Percentiles rank a stretch among this genome's conserved stretches.
These are phyloP conservation scores for Cyprinodon variegatus DNA, from an alignment of 2,113 vertebrate genomes.

Conservation along the genomic window DNA sequence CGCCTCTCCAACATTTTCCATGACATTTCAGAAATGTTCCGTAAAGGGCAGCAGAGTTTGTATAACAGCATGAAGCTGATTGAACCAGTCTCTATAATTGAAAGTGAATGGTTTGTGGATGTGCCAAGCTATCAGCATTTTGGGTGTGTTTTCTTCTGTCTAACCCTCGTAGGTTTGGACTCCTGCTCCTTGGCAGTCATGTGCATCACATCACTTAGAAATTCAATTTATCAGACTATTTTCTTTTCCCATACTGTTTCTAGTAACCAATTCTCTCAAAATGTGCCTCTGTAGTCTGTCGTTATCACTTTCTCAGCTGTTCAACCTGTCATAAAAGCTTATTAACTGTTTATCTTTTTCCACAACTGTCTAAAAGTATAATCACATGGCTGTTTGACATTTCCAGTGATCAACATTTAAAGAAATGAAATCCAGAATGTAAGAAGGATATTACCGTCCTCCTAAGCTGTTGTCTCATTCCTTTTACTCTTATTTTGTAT, in stretches of 20 bases:
- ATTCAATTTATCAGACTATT: background rate
- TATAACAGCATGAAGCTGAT: slow-evolving; percentile 50
- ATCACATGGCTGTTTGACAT: background rate
- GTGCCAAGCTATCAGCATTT: background rate
- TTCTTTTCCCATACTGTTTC: background rate
- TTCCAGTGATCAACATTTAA: background rate
- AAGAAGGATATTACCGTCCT: background rate
- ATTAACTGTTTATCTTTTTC: background rate
- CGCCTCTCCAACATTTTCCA: slow-evolving; percentile 39
- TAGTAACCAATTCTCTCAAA: background rate
- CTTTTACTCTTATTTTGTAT: slow-evolving; percentile 9
- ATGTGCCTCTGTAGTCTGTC: background rate
- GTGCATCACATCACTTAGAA: background rate
- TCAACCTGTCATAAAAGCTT: background rate
- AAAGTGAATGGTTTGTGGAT: slow-evolving; percentile 6
- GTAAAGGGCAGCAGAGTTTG: slow-evolving; percentile 57
- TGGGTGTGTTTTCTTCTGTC: background rate
- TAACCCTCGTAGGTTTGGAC: background rate
- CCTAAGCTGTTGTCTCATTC: slow-evolving; percentile 30
- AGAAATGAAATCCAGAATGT: slow-evolving; percentile 11
- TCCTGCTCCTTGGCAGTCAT: background rate
- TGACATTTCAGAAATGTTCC: slow-evolving; percentile 62
- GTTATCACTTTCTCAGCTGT: background rate
- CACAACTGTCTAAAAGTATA: background rate
- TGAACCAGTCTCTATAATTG: slow-evolving; percentile 34